Evolutionary conservation across 2,797 vertebrate genomes (phyloP), one percentile per base, ranked within the genome.

Genomic region (Gallinago solitaria): DNA sequence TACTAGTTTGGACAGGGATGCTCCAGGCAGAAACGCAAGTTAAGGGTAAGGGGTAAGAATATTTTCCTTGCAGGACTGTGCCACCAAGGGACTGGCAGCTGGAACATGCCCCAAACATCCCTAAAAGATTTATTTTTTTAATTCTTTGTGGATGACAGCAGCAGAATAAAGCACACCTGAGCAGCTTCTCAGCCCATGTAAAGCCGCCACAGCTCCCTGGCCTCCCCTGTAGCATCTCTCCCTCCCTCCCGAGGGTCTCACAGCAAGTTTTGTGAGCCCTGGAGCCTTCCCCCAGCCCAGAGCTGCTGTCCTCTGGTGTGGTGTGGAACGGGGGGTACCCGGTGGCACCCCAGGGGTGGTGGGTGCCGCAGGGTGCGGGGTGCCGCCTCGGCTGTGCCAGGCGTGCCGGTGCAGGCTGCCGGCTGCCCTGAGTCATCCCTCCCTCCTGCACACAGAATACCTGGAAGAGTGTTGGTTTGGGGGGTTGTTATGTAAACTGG

Each of bases 151-250:
- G 41, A 9, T 76, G 35, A 35, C 37, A 70, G 50, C 87, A 73
- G 48, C 65, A 77, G 41, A n/a, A 33, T 54, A 51, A 64, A 74
- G 43, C 78, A 35, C 37, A 82, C 68, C 67, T 37, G 51, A 74
- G 81, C 33, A 16, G 43, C 47, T 63, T 41, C 47, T 64, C 41
- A 54, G n/a, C 35, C 1, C 3, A 6, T 0, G 0, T n/a, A 37
- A 48, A 81, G 2, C 48, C 1, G 0, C 0, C 0, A 0, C 37
- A 37, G 16, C 65, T 84, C 11, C 24, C 20, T 27, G 25, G 37
- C 10, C 10, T 80, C 15, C 5, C 16, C 23, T 13, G 11, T 24
- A 70, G 39, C 41, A 68, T 43, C 51, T 45, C 13, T 39, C 21
- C 4, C 5, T 77, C 11, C 30, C 15, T 24, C 63, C 48, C 1